Conservation (phyloP, 2,888 invertebrate species). For the Leucophora obtusa region DNA sequence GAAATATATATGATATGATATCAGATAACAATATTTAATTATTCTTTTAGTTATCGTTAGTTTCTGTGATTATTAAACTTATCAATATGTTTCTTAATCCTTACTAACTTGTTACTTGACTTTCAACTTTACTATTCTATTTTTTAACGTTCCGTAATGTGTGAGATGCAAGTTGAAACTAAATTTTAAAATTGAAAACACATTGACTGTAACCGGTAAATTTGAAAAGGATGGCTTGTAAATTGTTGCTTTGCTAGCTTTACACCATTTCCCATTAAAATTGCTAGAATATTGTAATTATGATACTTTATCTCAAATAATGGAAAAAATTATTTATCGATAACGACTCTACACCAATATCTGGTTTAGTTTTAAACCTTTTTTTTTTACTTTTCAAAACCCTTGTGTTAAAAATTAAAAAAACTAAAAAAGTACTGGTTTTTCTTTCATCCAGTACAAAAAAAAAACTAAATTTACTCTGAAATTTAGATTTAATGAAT, state of each 20-base stretch:
- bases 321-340: no score
- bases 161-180: slow-evolving; percentile 56
- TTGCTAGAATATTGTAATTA: no score
- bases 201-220: slow-evolving; percentile 52
- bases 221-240: slow-evolving; percentile 35
- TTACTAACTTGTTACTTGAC: background rate
- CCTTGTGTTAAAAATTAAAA: no score
- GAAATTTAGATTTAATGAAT: no score
- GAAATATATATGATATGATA: background rate
- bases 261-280: background rate
- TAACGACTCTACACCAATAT: no score
- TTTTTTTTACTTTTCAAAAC: no score
- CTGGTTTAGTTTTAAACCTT: no score
- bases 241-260: background rate
- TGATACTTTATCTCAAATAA: no score
- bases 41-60: background rate
- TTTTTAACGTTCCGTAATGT: slow-evolving; percentile 44
- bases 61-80: background rate
- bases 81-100: background rate
- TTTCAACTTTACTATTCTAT: background rate
- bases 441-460: no score
- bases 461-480: no score
- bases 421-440: no score
- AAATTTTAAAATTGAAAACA: slow-evolving; percentile 49
- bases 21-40: slow-evolving; percentile 6